Conservation (phyloP, 2,888 invertebrate genomes). For the Rhagium mordax region DNA sequence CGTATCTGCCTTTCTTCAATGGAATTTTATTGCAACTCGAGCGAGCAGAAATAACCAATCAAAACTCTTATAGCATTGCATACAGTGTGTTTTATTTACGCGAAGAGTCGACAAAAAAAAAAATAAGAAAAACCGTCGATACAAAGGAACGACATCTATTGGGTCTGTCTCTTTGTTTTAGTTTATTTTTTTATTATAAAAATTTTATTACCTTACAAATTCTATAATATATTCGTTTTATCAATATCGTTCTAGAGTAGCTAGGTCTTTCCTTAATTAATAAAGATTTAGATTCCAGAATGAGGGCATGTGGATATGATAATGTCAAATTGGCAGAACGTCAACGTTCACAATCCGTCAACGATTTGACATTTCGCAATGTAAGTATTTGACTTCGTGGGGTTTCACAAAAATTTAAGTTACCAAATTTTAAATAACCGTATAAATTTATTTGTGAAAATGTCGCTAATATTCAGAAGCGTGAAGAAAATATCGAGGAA, state of each 20-base stretch:
- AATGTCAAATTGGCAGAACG: neutral
- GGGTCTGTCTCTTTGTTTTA: too few relatives aligned
- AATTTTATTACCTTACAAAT: too few relatives aligned
- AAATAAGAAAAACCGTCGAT: too few relatives aligned
- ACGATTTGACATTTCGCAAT: conserved; percentile 25
- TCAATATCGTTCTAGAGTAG: too few relatives aligned
- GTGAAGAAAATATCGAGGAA: conserved; percentile 44
- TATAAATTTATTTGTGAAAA: conserved; percentile 26
- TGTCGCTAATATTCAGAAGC: conserved; percentile 47
- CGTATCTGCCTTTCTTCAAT: neutral
- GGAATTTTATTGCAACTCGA: neutral
- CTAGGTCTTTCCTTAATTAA: neutral
- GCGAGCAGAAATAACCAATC: neutral
- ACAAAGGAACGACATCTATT: too few relatives aligned
- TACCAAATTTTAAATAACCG: neutral
- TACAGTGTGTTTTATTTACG: too few relatives aligned
- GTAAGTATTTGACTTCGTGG: conserved; percentile 22
- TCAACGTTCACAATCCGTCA: neutral
- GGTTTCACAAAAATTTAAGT: conserved; percentile 17
- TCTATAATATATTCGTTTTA: too few relatives aligned
- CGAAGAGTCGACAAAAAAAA: too few relatives aligned
- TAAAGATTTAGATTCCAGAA: neutral
- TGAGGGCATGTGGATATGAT: neutral
- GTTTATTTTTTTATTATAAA: too few relatives aligned
- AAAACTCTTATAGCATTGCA: too few relatives aligned